phyloP scores from a whole-genome alignment of 2,888 invertebrate species.

The Pocota personata region DNA sequence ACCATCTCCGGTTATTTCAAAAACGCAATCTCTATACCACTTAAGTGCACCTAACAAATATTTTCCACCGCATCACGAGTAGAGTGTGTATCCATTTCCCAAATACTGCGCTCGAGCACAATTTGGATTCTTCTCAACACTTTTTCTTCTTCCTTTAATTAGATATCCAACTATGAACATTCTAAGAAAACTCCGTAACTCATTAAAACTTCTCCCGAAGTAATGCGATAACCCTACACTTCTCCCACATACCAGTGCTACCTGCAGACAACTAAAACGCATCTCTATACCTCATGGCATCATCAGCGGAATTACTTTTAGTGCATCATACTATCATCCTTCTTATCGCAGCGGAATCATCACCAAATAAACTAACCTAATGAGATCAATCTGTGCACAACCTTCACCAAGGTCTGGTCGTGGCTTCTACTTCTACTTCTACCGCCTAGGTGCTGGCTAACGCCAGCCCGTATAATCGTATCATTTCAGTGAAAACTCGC shows the following conservation, averaged over 20 bases:
- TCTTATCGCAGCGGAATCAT: slow-evolving; percentile 47
- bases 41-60: background rate
- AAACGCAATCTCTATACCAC: background rate
- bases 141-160: slow-evolving; percentile 43
- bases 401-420: slow-evolving; percentile 50
- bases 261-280: background rate
- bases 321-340: slow-evolving; percentile 22
- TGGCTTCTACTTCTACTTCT: slow-evolving; percentile 8
- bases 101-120: background rate
- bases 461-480: slow-evolving; percentile 1
- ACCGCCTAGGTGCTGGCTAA: slow-evolving; percentile 5
- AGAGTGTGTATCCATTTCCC: background rate
- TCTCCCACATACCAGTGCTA: background rate
- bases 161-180: slow-evolving; percentile 27
- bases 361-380: slow-evolving; percentile 61
- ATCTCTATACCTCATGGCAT: background rate
- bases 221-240: slow-evolving; percentile 21
- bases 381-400: slow-evolving; percentile 62
- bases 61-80: background rate
- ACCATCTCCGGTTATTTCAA: background rate
- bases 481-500: background rate
- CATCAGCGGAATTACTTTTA: slow-evolving; percentile 38
- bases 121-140: background rate
- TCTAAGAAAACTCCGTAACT: slow-evolving; percentile 35
- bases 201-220: slow-evolving; percentile 53